A percentile compares a stretch with the other conserved stretches of the same genome.
phyloP scores from a whole-genome alignment of 2,113 vertebrate species.

The Talpa occidentalis region DNA sequence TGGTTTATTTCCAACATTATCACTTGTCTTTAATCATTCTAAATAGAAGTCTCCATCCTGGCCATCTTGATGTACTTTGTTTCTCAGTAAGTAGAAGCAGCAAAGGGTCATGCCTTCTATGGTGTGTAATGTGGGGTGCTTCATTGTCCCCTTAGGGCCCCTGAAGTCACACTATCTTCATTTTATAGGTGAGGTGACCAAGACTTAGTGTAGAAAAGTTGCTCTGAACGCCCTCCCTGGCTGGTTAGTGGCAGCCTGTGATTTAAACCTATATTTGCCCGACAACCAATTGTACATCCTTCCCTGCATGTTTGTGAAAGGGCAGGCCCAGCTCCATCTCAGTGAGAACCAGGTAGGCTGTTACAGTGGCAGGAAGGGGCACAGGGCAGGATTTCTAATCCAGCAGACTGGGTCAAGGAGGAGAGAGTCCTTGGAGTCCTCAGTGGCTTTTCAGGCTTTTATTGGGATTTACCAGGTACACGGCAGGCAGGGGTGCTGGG shows the following conservation, averaged over 20 bases:
- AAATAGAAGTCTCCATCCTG: not conserved
- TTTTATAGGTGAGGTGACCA: not conserved
- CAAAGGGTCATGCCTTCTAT: not conserved
- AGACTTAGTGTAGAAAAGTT: not conserved
- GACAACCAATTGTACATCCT: not conserved
- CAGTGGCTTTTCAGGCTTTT: too few relatives aligned
- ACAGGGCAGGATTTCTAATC: too few relatives aligned
- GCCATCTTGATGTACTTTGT: not conserved
- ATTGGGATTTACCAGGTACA: too few relatives aligned
- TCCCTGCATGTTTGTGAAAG: not conserved
- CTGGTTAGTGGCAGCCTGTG: not conserved
- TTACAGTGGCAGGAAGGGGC: too few relatives aligned
- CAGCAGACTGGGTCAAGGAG: too few relatives aligned
- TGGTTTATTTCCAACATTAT: constrained; percentile 35
- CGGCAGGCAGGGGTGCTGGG: too few relatives aligned
- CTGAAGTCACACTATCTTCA: not conserved
- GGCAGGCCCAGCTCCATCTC: not conserved
- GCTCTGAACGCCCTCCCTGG: not conserved
- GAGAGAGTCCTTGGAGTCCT: too few relatives aligned
- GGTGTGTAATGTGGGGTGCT: not conserved
- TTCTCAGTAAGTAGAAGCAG: not conserved
- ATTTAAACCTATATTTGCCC: not conserved
- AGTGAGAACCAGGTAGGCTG: not conserved
- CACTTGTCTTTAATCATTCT: constrained; percentile 57
- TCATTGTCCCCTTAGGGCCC: not conserved